Evolutionary conservation across 2,888 invertebrate genomes (phyloP).

Genomic region (Dendrolimus pini): DNA sequence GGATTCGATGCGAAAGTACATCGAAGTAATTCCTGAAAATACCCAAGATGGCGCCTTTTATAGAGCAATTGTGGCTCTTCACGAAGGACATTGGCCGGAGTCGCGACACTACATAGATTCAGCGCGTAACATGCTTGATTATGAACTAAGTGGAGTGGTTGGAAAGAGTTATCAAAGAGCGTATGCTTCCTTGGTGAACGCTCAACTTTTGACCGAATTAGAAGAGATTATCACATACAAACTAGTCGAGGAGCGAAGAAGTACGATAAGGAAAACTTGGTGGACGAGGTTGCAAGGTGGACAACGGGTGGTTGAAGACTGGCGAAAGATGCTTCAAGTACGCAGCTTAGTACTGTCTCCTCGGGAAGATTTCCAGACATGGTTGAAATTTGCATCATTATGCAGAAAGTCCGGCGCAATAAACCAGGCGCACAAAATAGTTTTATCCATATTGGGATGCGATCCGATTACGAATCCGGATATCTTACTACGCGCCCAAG

Average conservation of each 20-base stretch:
- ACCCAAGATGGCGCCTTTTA: constrained; percentile 97
- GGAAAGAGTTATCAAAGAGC: constrained; percentile 97
- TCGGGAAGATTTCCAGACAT: constrained; percentile 95
- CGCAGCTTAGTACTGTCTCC: constrained; percentile 94
- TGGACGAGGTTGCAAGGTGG: constrained; percentile 97
- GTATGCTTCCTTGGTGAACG: constrained; percentile 95
- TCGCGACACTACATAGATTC: constrained; percentile 91
- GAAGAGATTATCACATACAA: constrained; percentile 99
- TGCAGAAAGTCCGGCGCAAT: constrained; percentile 94
- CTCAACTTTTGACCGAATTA: constrained; percentile 97
- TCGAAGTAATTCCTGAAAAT: constrained; percentile 90
- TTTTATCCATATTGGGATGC: constrained; percentile 86
- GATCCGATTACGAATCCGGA: constrained; percentile 86
- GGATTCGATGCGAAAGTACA: constrained; percentile 95
- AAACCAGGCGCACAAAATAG: constrained; percentile 93
- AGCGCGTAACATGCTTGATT: constrained; percentile 94
- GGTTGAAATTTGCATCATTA: constrained; percentile 98
- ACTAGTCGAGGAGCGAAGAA: constrained; percentile 93
- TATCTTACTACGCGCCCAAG: constrained; percentile 82
- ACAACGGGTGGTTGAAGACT: constrained; percentile 96
- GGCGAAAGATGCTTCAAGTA: constrained; percentile 97
- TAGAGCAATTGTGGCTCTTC: constrained; percentile 93
- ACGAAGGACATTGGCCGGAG: constrained; percentile 83
- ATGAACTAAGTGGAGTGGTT: constrained; percentile 96
- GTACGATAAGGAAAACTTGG: constrained; percentile 90